phyloP scores from a whole-genome alignment of 2,888 invertebrate species.

The Sabatieria punctata region DNA sequence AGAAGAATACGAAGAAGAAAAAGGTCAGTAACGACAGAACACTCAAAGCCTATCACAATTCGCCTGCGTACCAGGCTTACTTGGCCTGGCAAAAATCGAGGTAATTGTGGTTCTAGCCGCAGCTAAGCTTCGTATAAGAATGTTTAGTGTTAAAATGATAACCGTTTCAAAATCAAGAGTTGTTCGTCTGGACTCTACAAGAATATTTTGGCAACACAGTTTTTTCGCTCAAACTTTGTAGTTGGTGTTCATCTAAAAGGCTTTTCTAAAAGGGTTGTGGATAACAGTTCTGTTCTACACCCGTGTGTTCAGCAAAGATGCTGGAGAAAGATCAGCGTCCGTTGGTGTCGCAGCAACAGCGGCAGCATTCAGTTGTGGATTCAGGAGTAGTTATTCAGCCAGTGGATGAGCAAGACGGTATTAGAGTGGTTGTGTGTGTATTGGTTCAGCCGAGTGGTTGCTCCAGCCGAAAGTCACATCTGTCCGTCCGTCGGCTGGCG shows the following conservation, averaged over 20 bases:
- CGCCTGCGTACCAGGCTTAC: constrained; percentile 77
- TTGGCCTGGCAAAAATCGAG: constrained; percentile 72
- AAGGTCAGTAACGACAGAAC: constrained; percentile 61
- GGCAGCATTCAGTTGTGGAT: background rate
- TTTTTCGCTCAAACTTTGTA: no score
- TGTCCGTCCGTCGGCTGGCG: constrained; percentile 40
- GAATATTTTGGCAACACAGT: no score
- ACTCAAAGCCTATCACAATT: constrained; percentile 82
- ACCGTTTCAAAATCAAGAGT: no score
- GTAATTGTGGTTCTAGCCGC: no score
- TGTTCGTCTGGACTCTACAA: no score
- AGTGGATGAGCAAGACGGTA: constrained; percentile 26
- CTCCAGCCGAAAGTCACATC: background rate
- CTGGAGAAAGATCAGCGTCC: background rate
- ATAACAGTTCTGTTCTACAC: no score
- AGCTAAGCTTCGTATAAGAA: no score
- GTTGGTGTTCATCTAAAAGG: no score
- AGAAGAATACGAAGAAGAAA: constrained; percentile 39
- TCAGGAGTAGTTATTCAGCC: constrained; percentile 27
- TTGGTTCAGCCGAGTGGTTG: no score
- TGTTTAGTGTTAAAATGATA: no score
- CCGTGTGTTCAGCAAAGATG: background rate
- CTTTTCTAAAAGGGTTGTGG: no score
- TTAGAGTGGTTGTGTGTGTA: no score
- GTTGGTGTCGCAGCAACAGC: background rate